Evolutionary conservation across 2,113 vertebrate genomes (phyloP).

Genomic region (Oplegnathus fasciatus): DNA sequence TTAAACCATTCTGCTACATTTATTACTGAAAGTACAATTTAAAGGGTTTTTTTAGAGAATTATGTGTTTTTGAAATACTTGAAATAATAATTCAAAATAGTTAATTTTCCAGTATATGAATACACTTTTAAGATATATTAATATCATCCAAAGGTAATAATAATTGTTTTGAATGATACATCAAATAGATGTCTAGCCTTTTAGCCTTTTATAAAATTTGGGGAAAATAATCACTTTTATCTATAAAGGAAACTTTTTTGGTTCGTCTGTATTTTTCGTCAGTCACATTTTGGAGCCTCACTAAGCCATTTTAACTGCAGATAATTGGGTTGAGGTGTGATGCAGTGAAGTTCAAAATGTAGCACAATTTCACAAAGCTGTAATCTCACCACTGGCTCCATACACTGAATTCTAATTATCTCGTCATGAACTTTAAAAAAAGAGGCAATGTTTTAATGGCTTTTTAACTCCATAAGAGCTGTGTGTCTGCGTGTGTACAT

Average conservation of each 20-base stretch:
- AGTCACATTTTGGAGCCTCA: conserved; percentile 67
- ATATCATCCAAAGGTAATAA: neutral
- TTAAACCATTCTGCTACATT: conserved; percentile 24
- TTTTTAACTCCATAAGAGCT: conserved; percentile 72
- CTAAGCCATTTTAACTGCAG: conserved; percentile 74
- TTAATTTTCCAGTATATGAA: neutral
- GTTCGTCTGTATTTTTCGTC: conserved; percentile 54
- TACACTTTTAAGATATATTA: conserved; percentile 3
- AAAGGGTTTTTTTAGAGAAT: neutral
- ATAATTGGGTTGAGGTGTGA: conserved; percentile 82
- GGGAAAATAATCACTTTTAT: conserved; percentile 49
- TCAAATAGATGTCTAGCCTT: conserved; percentile 2
- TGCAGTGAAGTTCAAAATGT: conserved; percentile 78
- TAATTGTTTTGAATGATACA: conserved; percentile 30
- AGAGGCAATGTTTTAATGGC: conserved; percentile 73
- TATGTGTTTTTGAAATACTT: neutral
- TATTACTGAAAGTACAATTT: conserved; percentile 26
- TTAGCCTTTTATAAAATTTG: conserved; percentile 10
- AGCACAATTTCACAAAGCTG: conserved; percentile 73
- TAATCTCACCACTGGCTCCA: conserved; percentile 78
- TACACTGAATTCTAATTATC: conserved; percentile 84
- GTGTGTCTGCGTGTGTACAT: conserved; percentile 42
- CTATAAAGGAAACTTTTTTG: conserved; percentile 52
- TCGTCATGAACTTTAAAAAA: conserved; percentile 78
- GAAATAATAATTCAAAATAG: neutral